phyloP scores from a whole-genome alignment of 1,140 invertebrate genomes.

The Heliconius congener region DNA sequence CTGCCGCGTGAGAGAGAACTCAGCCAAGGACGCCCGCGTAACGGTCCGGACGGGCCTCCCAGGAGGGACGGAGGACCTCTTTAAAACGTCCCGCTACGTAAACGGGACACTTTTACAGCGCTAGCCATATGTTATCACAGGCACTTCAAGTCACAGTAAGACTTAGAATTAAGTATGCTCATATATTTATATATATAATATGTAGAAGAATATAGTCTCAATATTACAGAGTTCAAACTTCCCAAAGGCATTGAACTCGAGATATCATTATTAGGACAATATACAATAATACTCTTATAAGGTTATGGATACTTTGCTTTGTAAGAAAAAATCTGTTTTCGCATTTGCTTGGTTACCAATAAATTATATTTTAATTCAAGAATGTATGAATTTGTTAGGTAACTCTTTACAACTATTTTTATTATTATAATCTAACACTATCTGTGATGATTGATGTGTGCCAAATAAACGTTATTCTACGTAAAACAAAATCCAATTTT shows the following conservation, averaged over 20 bases:
- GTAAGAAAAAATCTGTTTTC: neutral
- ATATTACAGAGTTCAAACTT: neutral
- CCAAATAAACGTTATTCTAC: slow-evolving; percentile 65
- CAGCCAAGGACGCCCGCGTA: slow-evolving; percentile 80
- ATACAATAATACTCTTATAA: neutral
- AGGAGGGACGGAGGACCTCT: slow-evolving; percentile 19
- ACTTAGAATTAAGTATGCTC: too few species aligned
- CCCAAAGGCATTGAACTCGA: neutral
- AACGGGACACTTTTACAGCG: neutral
- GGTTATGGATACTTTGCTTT: neutral
- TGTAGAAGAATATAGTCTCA: neutral
- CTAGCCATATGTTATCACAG: neutral
- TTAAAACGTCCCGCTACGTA: slow-evolving; percentile 35
- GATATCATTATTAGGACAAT: neutral
- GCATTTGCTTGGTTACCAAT: neutral
- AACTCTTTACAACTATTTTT: neutral
- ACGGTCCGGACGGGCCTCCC: slow-evolving; percentile 59
- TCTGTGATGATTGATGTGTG: slow-evolving; percentile 42
- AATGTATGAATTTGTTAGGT: neutral
- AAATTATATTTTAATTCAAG: neutral
- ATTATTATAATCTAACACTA: neutral
- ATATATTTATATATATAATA: neutral
- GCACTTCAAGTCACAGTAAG: too few species aligned
- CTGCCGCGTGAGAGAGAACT: slow-evolving; percentile 77
- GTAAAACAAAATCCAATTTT: slow-evolving; percentile 69